Evolutionary conservation across 2,113 vertebrate species (phyloP).

Genomic region (Gymnocephalus cernua): DNA sequence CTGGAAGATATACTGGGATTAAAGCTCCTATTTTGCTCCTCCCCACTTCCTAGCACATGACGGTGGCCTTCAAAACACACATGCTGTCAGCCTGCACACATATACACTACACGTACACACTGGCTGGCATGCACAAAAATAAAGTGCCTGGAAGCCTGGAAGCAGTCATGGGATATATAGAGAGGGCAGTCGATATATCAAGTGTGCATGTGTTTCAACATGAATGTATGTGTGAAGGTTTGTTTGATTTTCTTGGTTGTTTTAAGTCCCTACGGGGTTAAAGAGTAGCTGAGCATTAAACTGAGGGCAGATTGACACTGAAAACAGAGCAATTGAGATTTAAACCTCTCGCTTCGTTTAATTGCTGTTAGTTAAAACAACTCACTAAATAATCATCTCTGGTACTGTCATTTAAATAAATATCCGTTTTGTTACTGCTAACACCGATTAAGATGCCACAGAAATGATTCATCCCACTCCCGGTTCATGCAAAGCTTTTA

Average conservation of each 20-base stretch:
- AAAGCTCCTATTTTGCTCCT: slow-evolving; percentile 46
- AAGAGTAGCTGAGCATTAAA: slow-evolving; percentile 18
- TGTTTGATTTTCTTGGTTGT: slow-evolving; percentile 26
- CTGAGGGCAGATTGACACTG: background rate
- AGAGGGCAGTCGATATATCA: slow-evolving; percentile 40
- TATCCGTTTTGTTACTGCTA: slow-evolving; percentile 1
- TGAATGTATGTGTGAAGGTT: slow-evolving; percentile 14
- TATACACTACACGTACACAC: background rate
- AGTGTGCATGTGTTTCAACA: slow-evolving; percentile 17
- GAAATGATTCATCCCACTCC: slow-evolving; percentile 19
- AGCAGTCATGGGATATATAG: background rate
- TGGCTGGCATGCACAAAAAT: background rate
- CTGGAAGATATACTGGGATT: slow-evolving; percentile 58
- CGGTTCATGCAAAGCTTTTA: slow-evolving; percentile 1
- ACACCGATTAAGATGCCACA: slow-evolving; percentile 9
- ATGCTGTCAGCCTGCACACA: slow-evolving; percentile 25
- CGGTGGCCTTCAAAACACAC: slow-evolving; percentile 64
- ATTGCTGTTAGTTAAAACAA: background rate
- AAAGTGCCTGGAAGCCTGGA: background rate
- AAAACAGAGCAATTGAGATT: background rate
- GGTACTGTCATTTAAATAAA: slow-evolving; percentile 15
- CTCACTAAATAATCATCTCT: slow-evolving; percentile 19
- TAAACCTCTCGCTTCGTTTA: background rate
- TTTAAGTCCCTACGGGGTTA: background rate
- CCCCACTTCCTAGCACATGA: slow-evolving; percentile 21